Evolutionary conservation across 1,140 invertebrate genomes (phyloP), one percentile per base, ranked within the genome.

Genomic region (Panagrolaimus sp.): DNA sequence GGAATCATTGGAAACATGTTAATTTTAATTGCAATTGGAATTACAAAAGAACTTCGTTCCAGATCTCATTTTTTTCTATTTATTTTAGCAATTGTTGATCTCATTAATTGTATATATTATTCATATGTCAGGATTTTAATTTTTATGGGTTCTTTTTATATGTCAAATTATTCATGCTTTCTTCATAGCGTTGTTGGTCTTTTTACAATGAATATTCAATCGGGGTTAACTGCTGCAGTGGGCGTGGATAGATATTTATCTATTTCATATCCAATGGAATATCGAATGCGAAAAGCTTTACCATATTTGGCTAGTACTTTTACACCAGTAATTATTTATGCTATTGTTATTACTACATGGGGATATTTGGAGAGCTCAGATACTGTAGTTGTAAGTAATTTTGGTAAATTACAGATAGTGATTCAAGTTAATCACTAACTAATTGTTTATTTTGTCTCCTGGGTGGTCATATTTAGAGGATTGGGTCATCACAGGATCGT

Each of bases 221-320:
- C 51, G 1, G 51, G 51, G 27, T 16, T 57, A 25, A 57, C 51
- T 11, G 51, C 27, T 20, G 27, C 27, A 27, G 20, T 57, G 9
- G 51, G 51, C n/a, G 20, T 57, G n/a, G 51, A 57, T 20, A 1
- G 51, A 20, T 13, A 25, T 25, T 16, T 57, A 20, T 20, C 51
- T 11, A 27, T 57, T 23, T 57, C 51, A 57, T 25, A 25, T 57
- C 51, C 51, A 27, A 57, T 27, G 51, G 27, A 57, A 57, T 57
- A 57, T 57, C 11, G 51, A 11, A 57, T 27, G 16, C 20, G 20
- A 11, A 57, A 57, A 57, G 20, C 51, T 1, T 25, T 25, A 23
- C 27, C 20, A 25, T 57, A 57, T 20, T 25, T 57, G 20, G 11
- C 20, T 57, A 5, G n/a, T 9, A 20, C 27, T 11, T 11, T 57